Percentiles rank a stretch among this genome's conserved stretches.
These are phyloP conservation scores for Drosophila phalerata DNA, from an alignment of 2,888 invertebrate genomes.

Conservation along the genomic window DNA sequence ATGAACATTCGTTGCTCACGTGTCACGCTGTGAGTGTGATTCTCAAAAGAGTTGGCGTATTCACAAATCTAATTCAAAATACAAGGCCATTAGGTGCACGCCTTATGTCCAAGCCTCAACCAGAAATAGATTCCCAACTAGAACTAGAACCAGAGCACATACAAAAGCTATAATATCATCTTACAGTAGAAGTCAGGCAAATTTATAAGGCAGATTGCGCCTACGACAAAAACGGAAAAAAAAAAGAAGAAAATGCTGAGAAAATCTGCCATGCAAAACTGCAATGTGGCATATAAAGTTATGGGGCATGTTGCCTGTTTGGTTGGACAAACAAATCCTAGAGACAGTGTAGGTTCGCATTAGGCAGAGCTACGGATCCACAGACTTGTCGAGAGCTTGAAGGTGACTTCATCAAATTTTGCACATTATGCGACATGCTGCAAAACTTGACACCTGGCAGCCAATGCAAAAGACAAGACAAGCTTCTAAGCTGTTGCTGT, in stretches of 20 bases:
- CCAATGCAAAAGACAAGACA: constrained; percentile 58
- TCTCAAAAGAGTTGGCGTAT: not conserved
- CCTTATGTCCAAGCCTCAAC: constrained; percentile 44
- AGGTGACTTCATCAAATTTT: constrained; percentile 81
- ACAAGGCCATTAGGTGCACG: constrained; percentile 51
- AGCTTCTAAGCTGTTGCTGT: constrained; percentile 48
- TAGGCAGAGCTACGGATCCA: constrained; percentile 14
- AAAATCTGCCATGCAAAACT: constrained; percentile 49
- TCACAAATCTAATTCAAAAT: not conserved
- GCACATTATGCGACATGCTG: constrained; percentile 81
- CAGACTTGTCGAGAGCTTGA: constrained; percentile 23
- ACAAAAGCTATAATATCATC: constrained; percentile 37
- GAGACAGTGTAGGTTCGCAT: constrained; percentile 13
- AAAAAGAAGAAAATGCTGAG: constrained; percentile 2
- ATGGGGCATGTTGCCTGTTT: constrained; percentile 48
- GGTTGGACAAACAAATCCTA: constrained; percentile 52
- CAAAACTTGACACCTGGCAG: constrained; percentile 76
- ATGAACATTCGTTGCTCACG: not conserved
- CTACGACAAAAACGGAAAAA: constrained; percentile 45
- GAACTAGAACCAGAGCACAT: constrained; percentile 43
- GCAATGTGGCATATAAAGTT: constrained; percentile 62
- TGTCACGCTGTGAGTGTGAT: not conserved
- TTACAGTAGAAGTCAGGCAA: constrained; percentile 25
- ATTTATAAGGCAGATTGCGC: constrained; percentile 63
- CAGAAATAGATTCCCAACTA: constrained; percentile 3